These are phyloP conservation scores for Aurelia sp. DNA, from an alignment of 30 jellyfish, hydroid and myxozoan genomes.

Conservation along the genomic window DNA sequence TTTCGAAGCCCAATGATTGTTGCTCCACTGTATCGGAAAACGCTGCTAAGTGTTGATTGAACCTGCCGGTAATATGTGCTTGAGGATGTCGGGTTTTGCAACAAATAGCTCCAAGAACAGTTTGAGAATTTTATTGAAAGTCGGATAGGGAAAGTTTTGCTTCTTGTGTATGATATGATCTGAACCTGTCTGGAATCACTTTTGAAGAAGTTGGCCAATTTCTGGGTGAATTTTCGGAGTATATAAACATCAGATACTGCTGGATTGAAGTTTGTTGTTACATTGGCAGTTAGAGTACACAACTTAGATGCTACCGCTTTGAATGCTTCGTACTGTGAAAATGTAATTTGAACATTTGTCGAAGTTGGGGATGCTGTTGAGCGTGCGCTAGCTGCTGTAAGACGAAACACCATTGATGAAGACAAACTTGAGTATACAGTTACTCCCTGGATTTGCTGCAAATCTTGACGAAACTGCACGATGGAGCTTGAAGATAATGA, in stretches of 20 bases:
- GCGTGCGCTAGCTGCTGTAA: constrained; percentile 55
- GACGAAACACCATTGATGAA: constrained; percentile 1
- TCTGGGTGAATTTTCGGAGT: constrained; percentile 43
- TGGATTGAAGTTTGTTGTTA: constrained; percentile 44
- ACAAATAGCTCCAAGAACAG: constrained; percentile 61
- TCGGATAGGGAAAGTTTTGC: background rate
- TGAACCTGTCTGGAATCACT: constrained; percentile 19
- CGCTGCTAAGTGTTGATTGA: constrained; percentile 1
- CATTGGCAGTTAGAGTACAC: constrained; percentile 44
- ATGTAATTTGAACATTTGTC: constrained; percentile 14
- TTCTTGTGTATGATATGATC: constrained; percentile 43
- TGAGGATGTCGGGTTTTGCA: constrained; percentile 5
- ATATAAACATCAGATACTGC: constrained; percentile 47
- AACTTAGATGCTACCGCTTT: background rate
- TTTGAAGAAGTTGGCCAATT: constrained; percentile 20
- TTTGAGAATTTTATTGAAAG: constrained; percentile 62
- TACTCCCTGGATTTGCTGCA: background rate
- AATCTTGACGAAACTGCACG: constrained; percentile 18
- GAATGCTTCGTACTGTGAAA: constrained; percentile 10
- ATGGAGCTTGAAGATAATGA: background rate
- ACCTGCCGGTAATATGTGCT: constrained; percentile 52
- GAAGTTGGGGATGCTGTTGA: constrained; percentile 34
- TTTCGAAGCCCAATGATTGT: constrained; percentile 5
- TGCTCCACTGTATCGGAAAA: constrained; percentile 38
- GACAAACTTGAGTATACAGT: constrained; percentile 17